These are phyloP conservation scores for Aphelocoma californica DNA, from an alignment of 2,797 vertebrate species.

Conservation along the genomic window DNA sequence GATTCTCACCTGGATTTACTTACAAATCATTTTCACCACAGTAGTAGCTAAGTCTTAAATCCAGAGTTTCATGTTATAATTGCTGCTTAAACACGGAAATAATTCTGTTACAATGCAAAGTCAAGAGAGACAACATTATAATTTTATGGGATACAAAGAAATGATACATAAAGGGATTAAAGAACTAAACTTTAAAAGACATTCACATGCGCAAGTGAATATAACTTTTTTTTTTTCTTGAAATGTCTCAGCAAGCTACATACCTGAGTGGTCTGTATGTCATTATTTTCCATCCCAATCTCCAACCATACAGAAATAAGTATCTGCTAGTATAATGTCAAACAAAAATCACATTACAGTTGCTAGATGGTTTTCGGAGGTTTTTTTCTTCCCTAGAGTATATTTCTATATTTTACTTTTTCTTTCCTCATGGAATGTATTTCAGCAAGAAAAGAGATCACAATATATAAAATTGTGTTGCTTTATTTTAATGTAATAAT, in stretches of 20 bases:
- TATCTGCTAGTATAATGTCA: background rate
- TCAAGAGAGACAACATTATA: background rate
- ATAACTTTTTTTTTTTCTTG: background rate
- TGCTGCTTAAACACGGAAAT: background rate
- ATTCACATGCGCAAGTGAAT: background rate
- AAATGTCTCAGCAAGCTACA: background rate
- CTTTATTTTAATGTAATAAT: background rate
- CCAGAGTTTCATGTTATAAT: background rate
- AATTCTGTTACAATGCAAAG: background rate
- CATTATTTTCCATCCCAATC: background rate
- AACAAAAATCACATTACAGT: background rate
- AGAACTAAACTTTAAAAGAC: background rate
- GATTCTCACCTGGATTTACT: background rate
- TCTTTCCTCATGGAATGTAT: background rate
- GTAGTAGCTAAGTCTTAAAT: background rate
- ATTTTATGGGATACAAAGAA: background rate
- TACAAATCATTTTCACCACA: background rate
- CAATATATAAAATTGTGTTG: fast-evolving
- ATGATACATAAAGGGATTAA: background rate
- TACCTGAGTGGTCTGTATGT: background rate
- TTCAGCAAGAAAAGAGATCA: background rate
- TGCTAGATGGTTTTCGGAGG: fast-evolving
- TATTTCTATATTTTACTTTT: background rate
- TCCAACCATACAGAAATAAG: background rate
- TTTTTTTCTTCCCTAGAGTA: fast-evolving